These are phyloP conservation scores for Drosophila ustulata DNA, from an alignment of 2,888 invertebrate species.

Conservation along the genomic window DNA sequence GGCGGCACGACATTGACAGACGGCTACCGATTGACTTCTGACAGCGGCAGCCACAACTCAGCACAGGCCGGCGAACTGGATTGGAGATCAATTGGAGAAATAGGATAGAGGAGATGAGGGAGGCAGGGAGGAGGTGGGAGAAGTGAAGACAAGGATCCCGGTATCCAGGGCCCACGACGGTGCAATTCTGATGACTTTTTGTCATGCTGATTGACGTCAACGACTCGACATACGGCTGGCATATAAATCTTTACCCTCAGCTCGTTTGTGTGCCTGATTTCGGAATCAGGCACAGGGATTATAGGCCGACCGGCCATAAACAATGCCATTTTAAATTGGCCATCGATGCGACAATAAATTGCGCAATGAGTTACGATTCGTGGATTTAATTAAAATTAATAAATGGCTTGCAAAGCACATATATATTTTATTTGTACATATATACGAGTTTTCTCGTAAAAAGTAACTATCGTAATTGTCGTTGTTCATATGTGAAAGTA, in stretches of 20 bases:
- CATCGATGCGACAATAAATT: constrained; percentile 80
- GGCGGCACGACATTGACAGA: constrained; percentile 79
- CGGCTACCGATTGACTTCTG: constrained; percentile 80
- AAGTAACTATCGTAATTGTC: constrained; percentile 16
- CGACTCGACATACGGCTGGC: constrained; percentile 75
- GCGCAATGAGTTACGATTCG: constrained; percentile 72
- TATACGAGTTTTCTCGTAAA: neutral
- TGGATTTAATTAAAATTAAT: constrained; percentile 64
- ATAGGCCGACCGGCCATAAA: constrained; percentile 65
- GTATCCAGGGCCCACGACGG: constrained; percentile 37
- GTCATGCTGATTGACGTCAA: constrained; percentile 83
- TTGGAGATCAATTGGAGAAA: constrained; percentile 44
- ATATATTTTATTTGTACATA: too few species aligned
- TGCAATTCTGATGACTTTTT: constrained; percentile 83
- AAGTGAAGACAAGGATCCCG: neutral
- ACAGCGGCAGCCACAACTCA: constrained; percentile 54
- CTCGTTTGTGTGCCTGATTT: constrained; percentile 66
- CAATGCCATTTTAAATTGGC: constrained; percentile 82
- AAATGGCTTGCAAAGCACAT: constrained; percentile 19
- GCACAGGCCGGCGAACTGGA: constrained; percentile 22
- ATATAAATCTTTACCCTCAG: constrained; percentile 72
- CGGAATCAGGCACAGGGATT: constrained; percentile 55
- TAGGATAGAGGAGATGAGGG: neutral
- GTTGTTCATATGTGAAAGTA: constrained; percentile 52
- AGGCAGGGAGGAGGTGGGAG: neutral